Conservation (phyloP, 1,140 invertebrate genomes). For the Wasmannia auropunctata region DNA sequence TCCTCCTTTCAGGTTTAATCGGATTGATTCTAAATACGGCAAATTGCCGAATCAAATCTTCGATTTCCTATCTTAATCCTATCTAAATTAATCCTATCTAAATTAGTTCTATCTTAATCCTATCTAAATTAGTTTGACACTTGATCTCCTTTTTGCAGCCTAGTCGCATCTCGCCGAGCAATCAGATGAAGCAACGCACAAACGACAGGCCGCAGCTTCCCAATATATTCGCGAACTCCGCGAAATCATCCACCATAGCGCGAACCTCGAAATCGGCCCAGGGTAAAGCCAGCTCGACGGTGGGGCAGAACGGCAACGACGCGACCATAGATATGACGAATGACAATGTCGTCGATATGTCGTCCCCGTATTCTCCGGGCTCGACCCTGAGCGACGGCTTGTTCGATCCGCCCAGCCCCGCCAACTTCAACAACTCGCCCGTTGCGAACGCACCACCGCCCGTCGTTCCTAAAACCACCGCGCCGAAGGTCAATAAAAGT, state of each 20-base stretch:
- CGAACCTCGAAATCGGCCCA: conserved; percentile 68
- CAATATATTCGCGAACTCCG: conserved; percentile 80
- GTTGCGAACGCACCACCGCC: conserved; percentile 51
- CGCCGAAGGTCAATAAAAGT: conserved; percentile 78
- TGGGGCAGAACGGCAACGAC: conserved; percentile 84
- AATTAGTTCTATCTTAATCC: too few species aligned
- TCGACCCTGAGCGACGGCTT: conserved; percentile 94
- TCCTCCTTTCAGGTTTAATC: too few species aligned
- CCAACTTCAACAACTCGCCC: conserved; percentile 82
- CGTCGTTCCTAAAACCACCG: conserved; percentile 71
- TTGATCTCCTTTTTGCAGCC: conserved; percentile 67
- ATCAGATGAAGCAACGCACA: conserved; percentile 78
- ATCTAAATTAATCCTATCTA: too few species aligned
- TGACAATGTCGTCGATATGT: conserved; percentile 88
- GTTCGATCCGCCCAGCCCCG: conserved; percentile 91
- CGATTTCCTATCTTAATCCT: too few species aligned
- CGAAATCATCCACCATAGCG: conserved; percentile 69
- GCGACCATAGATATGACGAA: conserved; percentile 72
- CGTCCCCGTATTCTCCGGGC: conserved; percentile 94
- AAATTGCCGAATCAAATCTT: too few species aligned
- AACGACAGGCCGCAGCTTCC: conserved; percentile 80
- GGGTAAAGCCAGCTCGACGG: conserved; percentile 74
- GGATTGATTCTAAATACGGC: too few species aligned
- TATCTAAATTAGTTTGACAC: background rate
- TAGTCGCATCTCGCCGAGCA: conserved; percentile 84